phyloP scores from a whole-genome alignment of 2,113 vertebrate genomes.

The Echinops telfairi region DNA sequence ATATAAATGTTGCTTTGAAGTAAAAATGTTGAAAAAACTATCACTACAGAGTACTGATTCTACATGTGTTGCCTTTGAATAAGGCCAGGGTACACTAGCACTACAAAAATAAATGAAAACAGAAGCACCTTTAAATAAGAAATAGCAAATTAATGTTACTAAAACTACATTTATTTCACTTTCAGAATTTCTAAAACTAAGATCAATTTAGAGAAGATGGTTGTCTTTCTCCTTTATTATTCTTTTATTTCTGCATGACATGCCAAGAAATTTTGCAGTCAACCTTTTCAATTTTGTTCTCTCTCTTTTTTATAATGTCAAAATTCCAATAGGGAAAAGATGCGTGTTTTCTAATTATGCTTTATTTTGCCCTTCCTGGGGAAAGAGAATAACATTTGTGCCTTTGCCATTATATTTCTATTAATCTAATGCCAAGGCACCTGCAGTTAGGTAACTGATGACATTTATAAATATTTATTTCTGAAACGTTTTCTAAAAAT shows the following conservation, averaged over 20 bases:
- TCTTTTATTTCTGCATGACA: neutral
- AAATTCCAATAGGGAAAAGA: constrained; percentile 61
- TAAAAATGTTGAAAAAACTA: neutral
- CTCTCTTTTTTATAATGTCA: constrained; percentile 55
- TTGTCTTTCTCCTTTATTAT: neutral
- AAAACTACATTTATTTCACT: neutral
- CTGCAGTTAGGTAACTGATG: constrained; percentile 66
- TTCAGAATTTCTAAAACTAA: neutral
- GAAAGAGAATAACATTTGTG: constrained; percentile 68
- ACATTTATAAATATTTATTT: constrained; percentile 72
- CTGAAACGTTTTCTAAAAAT: constrained; percentile 67
- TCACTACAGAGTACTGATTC: neutral
- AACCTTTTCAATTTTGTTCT: constrained; percentile 28
- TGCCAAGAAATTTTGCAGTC: constrained; percentile 14
- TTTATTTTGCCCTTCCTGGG: constrained; percentile 53
- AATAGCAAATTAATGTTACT: neutral
- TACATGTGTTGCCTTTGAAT: neutral
- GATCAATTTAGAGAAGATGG: neutral
- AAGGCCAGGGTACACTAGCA: neutral
- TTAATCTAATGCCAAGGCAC: constrained; percentile 70
- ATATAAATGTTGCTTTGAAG: neutral
- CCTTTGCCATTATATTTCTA: constrained; percentile 68
- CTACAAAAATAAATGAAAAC: neutral
- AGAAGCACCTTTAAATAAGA: neutral
- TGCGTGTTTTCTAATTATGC: constrained; percentile 65